Evolutionary conservation across 2,888 invertebrate genomes (phyloP).

Genomic region (Caenorhabditis zanzibari): DNA sequence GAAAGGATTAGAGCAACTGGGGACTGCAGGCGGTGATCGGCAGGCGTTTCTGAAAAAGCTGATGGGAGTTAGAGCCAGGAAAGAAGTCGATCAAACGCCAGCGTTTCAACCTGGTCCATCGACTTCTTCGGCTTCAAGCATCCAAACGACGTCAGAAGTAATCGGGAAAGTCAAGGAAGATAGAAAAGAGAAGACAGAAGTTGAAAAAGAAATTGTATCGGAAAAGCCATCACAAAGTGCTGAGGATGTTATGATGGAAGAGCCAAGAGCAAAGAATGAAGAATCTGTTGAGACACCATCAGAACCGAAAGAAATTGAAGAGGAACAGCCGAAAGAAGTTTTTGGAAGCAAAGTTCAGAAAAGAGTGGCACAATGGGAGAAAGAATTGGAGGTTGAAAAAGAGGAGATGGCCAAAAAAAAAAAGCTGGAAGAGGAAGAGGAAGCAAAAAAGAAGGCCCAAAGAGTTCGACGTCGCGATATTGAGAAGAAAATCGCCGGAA

Average conservation of each 20-base stretch:
- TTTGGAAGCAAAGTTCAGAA: slow-evolving; percentile 52
- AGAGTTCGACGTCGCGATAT: slow-evolving; percentile 39
- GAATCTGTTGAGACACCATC: background rate
- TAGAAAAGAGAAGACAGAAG: background rate
- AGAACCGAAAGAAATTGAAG: slow-evolving; percentile 12
- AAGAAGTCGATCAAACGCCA: slow-evolving; percentile 37
- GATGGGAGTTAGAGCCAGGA: slow-evolving; percentile 60
- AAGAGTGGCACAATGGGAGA: slow-evolving; percentile 61
- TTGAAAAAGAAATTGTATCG: background rate
- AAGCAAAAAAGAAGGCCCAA: slow-evolving; percentile 46
- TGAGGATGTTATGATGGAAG: slow-evolving; percentile 28
- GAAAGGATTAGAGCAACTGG: slow-evolving; percentile 53
- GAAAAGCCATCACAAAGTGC: background rate
- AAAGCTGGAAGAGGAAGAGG: slow-evolving; percentile 34
- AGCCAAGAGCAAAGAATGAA: slow-evolving; percentile 21
- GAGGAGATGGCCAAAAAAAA: slow-evolving; percentile 44
- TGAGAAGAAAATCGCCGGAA: slow-evolving; percentile 50
- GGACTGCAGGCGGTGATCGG: slow-evolving; percentile 44
- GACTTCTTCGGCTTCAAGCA: background rate
- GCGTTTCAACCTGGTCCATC: slow-evolving; percentile 4
- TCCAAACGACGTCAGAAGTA: background rate
- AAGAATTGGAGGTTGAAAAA: slow-evolving; percentile 58
- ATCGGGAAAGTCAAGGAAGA: background rate
- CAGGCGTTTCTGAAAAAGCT: slow-evolving; percentile 73
- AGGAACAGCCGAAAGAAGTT: slow-evolving; percentile 40